Conservation (phyloP, 1,140 invertebrate genomes). For the Lepidotrigona ventralis region DNA sequence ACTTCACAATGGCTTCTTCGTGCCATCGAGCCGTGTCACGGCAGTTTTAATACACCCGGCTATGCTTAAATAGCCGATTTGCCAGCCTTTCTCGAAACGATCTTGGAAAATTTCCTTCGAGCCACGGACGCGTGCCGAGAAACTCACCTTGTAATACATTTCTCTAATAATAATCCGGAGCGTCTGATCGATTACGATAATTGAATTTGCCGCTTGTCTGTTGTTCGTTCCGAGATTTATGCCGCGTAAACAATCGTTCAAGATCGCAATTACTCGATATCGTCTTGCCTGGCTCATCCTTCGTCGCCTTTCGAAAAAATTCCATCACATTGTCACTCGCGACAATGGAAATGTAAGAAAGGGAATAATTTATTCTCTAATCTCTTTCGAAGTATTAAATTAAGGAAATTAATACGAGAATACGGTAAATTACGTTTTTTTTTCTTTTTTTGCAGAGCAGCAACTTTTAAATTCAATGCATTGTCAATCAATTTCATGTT, state of each 20-base stretch:
- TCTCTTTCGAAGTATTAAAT: not conserved
- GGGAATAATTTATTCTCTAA: not conserved
- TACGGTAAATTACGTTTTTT: too few relatives aligned
- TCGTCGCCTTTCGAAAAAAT: not conserved
- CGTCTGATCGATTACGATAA: slow-evolving; percentile 7
- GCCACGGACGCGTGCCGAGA: not conserved
- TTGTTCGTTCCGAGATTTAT: not conserved
- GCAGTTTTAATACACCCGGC: slow-evolving; percentile 9
- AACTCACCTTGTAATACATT: slow-evolving; percentile 38
- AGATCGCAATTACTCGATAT: not conserved
- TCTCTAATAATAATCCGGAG: not conserved
- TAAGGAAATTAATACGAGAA: too few relatives aligned
- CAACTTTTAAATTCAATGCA: too few relatives aligned
- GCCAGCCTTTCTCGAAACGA: not conserved
- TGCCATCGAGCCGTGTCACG: not conserved
- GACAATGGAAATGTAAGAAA: not conserved
- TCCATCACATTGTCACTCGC: not conserved
- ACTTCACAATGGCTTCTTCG: not conserved
- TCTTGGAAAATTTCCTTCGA: slow-evolving; percentile 4
- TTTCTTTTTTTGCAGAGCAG: too few relatives aligned
- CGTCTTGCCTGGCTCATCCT: not conserved
- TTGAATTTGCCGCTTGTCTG: slow-evolving; percentile 2
- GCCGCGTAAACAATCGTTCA: not conserved
- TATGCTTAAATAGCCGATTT: not conserved
- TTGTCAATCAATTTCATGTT: too few relatives aligned